Conservation (phyloP, 2,797 vertebrate species). For the Simalia tracyae region DNA sequence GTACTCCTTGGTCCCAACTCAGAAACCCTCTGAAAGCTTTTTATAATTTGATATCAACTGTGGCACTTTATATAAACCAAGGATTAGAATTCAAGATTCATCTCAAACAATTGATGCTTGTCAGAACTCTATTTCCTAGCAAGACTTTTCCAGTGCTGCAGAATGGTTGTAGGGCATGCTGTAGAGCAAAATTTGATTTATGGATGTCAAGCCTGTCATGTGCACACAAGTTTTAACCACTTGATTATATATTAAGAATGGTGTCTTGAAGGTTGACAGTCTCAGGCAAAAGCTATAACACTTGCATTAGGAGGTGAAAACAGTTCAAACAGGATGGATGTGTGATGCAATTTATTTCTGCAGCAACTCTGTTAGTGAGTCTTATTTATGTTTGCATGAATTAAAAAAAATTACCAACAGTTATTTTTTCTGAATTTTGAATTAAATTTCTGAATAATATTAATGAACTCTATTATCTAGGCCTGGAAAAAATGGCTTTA, state of each 20-base stretch:
- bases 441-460: not conserved
- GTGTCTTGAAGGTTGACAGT: constrained; percentile 16
- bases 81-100: constrained; percentile 24
- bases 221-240: not conserved
- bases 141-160: constrained; percentile 25
- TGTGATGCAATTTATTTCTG: constrained; percentile 16
- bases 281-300: constrained; percentile 3
- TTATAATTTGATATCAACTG: not conserved
- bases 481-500: not conserved
- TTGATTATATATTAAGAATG: constrained; percentile 35
- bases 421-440: not conserved
- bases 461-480: not conserved
- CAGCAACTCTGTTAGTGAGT: not conserved
- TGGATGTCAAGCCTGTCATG: constrained; percentile 23
- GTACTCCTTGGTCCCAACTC: not conserved
- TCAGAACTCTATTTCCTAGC: constrained; percentile 5
- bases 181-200: constrained; percentile 30
- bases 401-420: not conserved
- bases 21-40: not conserved
- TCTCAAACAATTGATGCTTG: not conserved
- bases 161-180: not conserved
- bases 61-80: not conserved
- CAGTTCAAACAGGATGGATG: not conserved
- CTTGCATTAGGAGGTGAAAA: constrained; percentile 32
- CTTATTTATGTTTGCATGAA: not conserved